Base-by-base conservation (phyloP, 2,113 vertebrate species). In the Probosciger aterrimus region DNA sequence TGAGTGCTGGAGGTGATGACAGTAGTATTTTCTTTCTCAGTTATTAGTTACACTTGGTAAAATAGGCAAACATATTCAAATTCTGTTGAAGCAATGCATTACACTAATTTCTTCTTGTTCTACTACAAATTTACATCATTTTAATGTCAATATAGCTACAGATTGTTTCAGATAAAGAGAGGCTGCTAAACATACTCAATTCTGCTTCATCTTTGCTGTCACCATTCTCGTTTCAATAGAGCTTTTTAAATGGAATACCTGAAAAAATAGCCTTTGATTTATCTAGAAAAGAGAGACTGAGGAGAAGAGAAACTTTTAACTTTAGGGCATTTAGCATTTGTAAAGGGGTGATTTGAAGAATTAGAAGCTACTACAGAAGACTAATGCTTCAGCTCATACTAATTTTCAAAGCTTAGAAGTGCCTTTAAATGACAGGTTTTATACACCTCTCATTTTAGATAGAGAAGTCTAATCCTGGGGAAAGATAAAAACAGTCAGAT, bases 51-150 rank as follows among this genome's bases (percentile, higher is more conserved):
- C 55, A 84, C 57, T 35, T 60, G 14, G 39, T 59, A 49, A 85
- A 73, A 81, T 71, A 76, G 67, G 44, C 80, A 95, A 94, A 93
- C 53, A 92, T 28, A 82, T 89, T 90, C 63, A 92, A 85, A 94
- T 93, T 69, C 57, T 65, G 33, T 39, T 82, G 81, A 44, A 77
- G 81, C 47, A 73, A 59, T 50, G 62, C 62, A 69, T 73, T 52
- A 41, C 62, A 79, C 63, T 75, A 7, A 33, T 69, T 85, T 90
- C 46, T 74, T 80, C 59, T 46, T 53, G 28, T 41, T 95, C 16
- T 88, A 18, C 44, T 74, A 86, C 78, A 86, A 86, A 86, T 64
- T 63, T 47, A 81, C 49, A 57, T 78, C 6, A 64, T 92, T 91
- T 95, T 76, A 87, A 49, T 70, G 71, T 95, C 90, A 90, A 25